These are phyloP conservation scores for Uria lomvia DNA, from an alignment of 2,113 vertebrate genomes.

Conservation along the genomic window DNA sequence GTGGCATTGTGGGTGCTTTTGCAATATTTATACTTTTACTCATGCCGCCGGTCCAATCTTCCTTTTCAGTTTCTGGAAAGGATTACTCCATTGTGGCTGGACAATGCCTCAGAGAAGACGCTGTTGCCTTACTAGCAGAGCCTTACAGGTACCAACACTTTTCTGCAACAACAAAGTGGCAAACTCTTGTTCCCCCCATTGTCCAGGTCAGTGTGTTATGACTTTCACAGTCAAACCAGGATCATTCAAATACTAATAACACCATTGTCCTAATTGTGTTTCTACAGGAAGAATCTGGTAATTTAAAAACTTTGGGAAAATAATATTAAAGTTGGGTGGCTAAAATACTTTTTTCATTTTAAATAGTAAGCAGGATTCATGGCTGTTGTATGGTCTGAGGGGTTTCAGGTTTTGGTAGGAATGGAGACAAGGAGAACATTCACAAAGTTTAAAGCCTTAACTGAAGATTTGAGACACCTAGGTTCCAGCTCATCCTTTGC, in stretches of 20 bases:
- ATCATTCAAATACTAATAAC: not conserved
- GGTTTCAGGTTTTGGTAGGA: not conserved
- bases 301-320: not conserved
- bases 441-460: not conserved
- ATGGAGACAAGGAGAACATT: not conserved
- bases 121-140: not conserved
- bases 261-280: not conserved
- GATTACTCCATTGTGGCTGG: not conserved
- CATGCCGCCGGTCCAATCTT: not conserved
- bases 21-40: conserved; percentile 33
- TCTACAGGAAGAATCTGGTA: not conserved
- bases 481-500: not conserved
- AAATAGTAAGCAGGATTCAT: not conserved
- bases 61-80: not conserved
- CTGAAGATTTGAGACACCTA: not conserved
- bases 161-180: not conserved
- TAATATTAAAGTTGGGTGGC: not conserved
- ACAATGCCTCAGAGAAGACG: not conserved
- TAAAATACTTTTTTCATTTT: not conserved
- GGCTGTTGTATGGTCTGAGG: not conserved
- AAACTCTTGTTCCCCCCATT: not conserved
- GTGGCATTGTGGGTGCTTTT: conserved; percentile 8
- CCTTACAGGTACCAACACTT: not conserved
- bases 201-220: not conserved
- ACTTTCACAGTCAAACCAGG: not conserved